A percentile compares a stretch with the other conserved stretches of the same genome.
Conservation (phyloP, 53 echinoderm and acorn worm species). For the Crossaster papposus region DNA sequence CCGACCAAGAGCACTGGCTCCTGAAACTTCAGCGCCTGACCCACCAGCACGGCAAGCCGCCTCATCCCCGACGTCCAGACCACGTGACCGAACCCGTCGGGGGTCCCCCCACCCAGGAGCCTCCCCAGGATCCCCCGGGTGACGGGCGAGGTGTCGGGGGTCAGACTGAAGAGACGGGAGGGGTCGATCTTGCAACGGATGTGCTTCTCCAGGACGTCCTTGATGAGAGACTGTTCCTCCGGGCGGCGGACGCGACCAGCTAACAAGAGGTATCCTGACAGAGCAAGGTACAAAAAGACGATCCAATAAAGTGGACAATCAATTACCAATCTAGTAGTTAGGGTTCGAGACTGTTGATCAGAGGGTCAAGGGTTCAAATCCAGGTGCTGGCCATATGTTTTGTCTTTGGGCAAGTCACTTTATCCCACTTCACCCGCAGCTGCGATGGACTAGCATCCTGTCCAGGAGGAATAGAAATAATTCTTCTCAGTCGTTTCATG, state of each 20-base stretch:
- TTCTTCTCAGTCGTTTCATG: too few species aligned
- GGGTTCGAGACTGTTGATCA: too few species aligned
- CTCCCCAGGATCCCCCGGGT: conserved; percentile 75
- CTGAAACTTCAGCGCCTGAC: conserved; percentile 87
- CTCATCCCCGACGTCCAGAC: conserved; percentile 91
- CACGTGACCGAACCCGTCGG: conserved; percentile 79
- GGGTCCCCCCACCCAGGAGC: conserved; percentile 24
- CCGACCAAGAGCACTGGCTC: conserved; percentile 94
- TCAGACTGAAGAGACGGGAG: conserved; percentile 72
- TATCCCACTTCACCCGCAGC: too few species aligned
- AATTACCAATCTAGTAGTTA: too few species aligned
- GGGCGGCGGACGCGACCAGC: conserved; percentile 87
- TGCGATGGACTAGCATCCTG: too few species aligned
- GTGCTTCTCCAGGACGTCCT: conserved; percentile 87
- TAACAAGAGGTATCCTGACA: conserved; percentile 83
- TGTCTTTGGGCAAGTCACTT: too few species aligned
- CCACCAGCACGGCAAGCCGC: conserved; percentile 83
- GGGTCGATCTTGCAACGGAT: conserved; percentile 86
- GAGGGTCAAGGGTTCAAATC: too few species aligned
- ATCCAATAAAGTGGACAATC: background rate
- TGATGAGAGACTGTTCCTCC: conserved; percentile 79
- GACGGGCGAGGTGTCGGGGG: conserved; percentile 71
- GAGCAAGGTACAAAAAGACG: background rate
- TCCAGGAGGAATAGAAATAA: too few species aligned
- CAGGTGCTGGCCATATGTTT: too few species aligned